A percentile compares a stretch with the other conserved stretches of the same genome.
These are phyloP conservation scores for Erithacus rubecula DNA, from an alignment of 2,797 vertebrate species.

Conservation along the genomic window DNA sequence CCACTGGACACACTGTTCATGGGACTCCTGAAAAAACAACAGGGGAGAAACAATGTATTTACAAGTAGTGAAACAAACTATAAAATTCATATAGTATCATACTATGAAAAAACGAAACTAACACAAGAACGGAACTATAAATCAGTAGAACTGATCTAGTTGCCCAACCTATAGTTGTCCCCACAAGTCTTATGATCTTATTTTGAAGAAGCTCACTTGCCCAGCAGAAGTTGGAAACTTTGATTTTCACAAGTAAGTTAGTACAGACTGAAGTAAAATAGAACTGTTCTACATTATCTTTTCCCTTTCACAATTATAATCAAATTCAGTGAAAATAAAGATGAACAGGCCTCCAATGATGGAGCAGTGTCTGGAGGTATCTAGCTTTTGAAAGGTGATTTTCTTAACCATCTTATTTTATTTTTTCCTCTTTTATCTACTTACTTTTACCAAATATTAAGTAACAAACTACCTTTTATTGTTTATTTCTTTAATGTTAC, in stretches of 20 bases:
- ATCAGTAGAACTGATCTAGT: background rate
- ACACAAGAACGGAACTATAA: background rate
- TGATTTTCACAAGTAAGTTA: background rate
- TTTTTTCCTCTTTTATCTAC: background rate
- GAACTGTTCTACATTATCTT: background rate
- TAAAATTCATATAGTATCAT: background rate
- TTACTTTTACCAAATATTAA: background rate
- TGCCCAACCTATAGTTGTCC: background rate
- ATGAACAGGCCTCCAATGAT: background rate
- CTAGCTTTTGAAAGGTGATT: background rate
- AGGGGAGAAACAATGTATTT: background rate
- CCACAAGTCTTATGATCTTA: background rate
- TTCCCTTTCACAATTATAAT: background rate
- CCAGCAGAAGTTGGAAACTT: background rate
- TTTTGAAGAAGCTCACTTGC: background rate
- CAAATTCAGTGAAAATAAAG: background rate
- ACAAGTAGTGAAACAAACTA: background rate
- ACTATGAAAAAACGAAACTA: background rate
- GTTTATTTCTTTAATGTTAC: too few relatives aligned
- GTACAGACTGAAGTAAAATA: background rate
- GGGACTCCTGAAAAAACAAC: conserved; percentile 86
- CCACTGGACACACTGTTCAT: conserved; percentile 98
- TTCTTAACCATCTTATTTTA: background rate
- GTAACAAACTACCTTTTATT: background rate
- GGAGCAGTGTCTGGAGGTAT: background rate